Evolutionary conservation across 2,113 vertebrate genomes (phyloP).

Genomic region (Ciconia maguari): DNA sequence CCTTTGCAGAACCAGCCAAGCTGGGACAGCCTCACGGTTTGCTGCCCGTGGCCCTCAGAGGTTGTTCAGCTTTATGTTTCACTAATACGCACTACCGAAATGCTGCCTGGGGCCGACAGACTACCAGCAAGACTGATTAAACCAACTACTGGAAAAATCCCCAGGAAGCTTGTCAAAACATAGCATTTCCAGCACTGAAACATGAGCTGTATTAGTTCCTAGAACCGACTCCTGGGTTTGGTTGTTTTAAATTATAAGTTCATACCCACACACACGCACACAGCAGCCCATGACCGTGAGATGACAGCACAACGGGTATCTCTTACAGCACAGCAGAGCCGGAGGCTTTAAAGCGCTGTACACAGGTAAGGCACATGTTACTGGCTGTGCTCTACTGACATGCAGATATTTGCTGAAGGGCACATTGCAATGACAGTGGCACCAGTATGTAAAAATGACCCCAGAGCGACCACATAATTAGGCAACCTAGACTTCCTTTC

Average conservation of each 20-base stretch:
- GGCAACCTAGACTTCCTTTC: neutral
- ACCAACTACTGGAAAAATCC: neutral
- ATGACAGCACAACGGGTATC: fast-evolving
- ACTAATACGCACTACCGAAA: neutral
- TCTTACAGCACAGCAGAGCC: neutral
- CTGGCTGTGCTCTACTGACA: neutral
- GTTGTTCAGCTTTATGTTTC: neutral
- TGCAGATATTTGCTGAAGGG: neutral
- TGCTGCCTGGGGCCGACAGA: neutral
- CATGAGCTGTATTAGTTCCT: neutral
- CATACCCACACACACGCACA: too few species aligned
- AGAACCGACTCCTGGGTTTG: neutral
- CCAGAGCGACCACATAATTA: neutral
- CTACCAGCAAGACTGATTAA: constrained; percentile 9
- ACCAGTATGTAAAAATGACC: neutral
- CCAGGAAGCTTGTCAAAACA: constrained; percentile 17
- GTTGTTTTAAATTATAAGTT: neutral
- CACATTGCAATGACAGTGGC: neutral
- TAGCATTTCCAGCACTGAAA: neutral
- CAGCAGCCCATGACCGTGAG: neutral
- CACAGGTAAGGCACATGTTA: neutral
- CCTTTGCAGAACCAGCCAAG: neutral
- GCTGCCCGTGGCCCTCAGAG: neutral
- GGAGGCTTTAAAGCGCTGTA: neutral
- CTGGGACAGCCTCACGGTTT: neutral